These are phyloP conservation scores for Ditylenchus weischeri DNA, from an alignment of 2,888 invertebrate species.

Conservation along the genomic window DNA sequence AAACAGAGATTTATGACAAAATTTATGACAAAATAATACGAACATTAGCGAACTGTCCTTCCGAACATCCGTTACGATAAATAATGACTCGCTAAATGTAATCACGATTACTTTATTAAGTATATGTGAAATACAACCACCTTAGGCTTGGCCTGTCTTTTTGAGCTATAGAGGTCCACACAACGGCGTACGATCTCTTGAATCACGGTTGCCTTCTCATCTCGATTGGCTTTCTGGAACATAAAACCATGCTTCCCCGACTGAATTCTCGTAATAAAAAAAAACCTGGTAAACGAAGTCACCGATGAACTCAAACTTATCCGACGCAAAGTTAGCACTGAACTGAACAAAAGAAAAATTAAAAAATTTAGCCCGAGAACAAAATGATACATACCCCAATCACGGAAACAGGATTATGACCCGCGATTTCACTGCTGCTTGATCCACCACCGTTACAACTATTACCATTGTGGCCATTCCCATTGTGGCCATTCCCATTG, in stretches of 20 bases:
- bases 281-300: constrained; percentile 34
- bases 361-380: too few species aligned
- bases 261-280: neutral
- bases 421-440: too few species aligned
- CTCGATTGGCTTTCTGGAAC: constrained; percentile 24
- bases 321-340: constrained; percentile 31
- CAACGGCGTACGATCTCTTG: constrained; percentile 23
- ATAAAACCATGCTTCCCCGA: neutral
- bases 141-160: neutral
- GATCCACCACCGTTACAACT: neutral
- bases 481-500: neutral
- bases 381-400: too few species aligned
- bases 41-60: constrained; percentile 36
- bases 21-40: neutral
- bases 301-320: constrained; percentile 38
- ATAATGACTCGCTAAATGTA: constrained; percentile 38
- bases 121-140: neutral
- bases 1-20: neutral
- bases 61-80: constrained; percentile 42
- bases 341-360: neutral
- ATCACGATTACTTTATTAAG: neutral
- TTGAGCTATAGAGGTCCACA: neutral
- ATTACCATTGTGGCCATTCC: constrained; percentile 3
- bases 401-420: too few species aligned
- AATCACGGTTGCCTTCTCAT: constrained; percentile 32